Evolutionary conservation across 2,888 invertebrate species (phyloP), one percentile per base, ranked within the genome.

Genomic region (Tenodera sinensis): DNA sequence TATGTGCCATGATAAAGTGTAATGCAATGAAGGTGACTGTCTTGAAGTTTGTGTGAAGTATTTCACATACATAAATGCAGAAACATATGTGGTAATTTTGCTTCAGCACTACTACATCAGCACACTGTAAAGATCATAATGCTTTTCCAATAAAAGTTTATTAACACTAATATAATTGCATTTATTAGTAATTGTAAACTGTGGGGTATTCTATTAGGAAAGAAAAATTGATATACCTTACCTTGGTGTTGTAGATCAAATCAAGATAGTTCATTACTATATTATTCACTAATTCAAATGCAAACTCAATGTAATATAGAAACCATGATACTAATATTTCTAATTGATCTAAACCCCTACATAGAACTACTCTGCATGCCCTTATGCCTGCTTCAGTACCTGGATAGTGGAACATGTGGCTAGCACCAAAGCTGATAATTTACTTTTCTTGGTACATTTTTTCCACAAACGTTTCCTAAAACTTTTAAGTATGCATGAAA

Each of bases 341-440:
- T 87, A 87, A 15, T 81, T 27, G 14, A 84, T 54, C 47, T 85
- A 85, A 85, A 27, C 28, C 85, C 81, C 87, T 87, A 87, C 30
- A 84, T 82, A 82, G 14, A 25, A 87, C 87, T 87, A 85, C 87
- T 34, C 84, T 82, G 87, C 87, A 87, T 87, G 87, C 87, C 87
- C 82, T 87, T 81, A 87, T 87, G 28, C 82, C 81, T 87, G 87
- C 84, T 30, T 83, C 83, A 30, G 25, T 25, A 83, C 30, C 42
- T 83, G n/a, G 30, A 28, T n/a, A 83, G 81, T 87, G 83, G 28
- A 83, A 28, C 54, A 71, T 71, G 25, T 71, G 15, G 54, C 54
- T 71, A 71, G 54, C 54, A 71, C 54, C 54, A 71, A 71, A 71
- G 54, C 54, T 71, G 54, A 71, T 20, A 25, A 20, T 25, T 71